Percentiles rank a stretch among this genome's conserved stretches.
Evolutionary conservation across 2,888 invertebrate species (phyloP).

Genomic region (Andrena flavipes): DNA sequence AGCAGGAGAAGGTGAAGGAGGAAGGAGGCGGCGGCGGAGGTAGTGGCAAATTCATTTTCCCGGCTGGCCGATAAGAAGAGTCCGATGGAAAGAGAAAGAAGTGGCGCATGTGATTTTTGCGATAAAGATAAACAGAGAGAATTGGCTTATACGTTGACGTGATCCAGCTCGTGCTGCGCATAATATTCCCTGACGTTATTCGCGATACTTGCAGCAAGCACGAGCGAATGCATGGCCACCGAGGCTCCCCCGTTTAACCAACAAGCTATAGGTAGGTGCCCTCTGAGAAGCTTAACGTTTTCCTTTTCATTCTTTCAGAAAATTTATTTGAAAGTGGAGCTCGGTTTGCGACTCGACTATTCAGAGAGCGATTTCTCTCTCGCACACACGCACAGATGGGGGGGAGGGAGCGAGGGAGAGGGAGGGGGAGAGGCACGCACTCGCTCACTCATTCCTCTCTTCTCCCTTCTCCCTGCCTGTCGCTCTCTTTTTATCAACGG

Average conservation of each 20-base stretch:
- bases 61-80: constrained; percentile 53
- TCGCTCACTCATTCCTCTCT: neutral
- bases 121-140: neutral
- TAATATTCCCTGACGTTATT: constrained; percentile 51
- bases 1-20: neutral
- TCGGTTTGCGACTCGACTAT: constrained; percentile 3
- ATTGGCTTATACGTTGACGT: constrained; percentile 6
- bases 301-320: neutral
- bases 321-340: neutral
- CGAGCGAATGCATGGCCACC: constrained; percentile 12
- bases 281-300: neutral
- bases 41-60: neutral
- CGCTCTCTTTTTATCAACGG: constrained; percentile 17
- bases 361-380: constrained; percentile 11
- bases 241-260: constrained; percentile 6
- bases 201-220: constrained; percentile 34
- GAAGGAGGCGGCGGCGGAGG: neutral
- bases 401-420: no score
- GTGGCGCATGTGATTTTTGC: constrained; percentile 18
- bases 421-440: neutral
- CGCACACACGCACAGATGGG: neutral
- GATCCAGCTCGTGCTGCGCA: constrained; percentile 26
- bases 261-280: constrained; percentile 5
- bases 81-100: constrained; percentile 18
- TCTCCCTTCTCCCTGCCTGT: constrained; percentile 10